Evolutionary conservation across 2,888 invertebrate species (phyloP), one percentile per base, ranked within the genome.

Genomic region (Heliconius ethilla): DNA sequence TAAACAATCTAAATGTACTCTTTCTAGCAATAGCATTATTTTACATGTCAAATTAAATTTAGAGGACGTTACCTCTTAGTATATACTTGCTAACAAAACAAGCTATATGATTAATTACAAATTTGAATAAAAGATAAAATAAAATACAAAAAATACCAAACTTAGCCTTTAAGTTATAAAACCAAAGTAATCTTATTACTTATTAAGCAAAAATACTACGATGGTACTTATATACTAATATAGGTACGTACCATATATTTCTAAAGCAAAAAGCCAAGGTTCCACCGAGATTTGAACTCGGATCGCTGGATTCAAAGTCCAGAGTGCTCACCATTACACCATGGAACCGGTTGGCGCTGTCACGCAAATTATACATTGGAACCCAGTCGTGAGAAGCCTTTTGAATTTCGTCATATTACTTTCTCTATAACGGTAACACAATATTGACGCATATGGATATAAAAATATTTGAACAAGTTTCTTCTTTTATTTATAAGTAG

Each of bases 251-350:
- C 33, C 7, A 51, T 59, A 13, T 29, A n/a, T 55, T 29, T 72
- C 96, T 96, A 96, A 96, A 96, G 96, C 96, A 89, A 88, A 88
- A 86, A 78, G 10, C 25, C 87, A 25, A 93, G 96, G 96, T 96
- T 95, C 96, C 96, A 96, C 96, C 96, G 96, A 96, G 96, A 96
- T 96, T 96, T 96, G 96, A 96, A 96, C 96, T 96, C 96, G 96
- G 96, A 96, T 96, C 96, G 96, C 96, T 96, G 96, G 96, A 96
- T 96, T 96, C 96, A 96, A 95, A 96, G 96, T 96, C 96, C 96
- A 96, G 96, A 96, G 96, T 96, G 96, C 96, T 96, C 96, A 96
- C 96, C 96, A 96, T 96, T 96, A 96, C 96, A 96, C 96, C 96
- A 96, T 96, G 96, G 96, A 95, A 96, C 96, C 96, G 87, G 77